Evolutionary conservation across 2,113 vertebrate species (phyloP), one percentile per base, ranked within the genome.

Genomic region (Acanthisitta chloris): DNA sequence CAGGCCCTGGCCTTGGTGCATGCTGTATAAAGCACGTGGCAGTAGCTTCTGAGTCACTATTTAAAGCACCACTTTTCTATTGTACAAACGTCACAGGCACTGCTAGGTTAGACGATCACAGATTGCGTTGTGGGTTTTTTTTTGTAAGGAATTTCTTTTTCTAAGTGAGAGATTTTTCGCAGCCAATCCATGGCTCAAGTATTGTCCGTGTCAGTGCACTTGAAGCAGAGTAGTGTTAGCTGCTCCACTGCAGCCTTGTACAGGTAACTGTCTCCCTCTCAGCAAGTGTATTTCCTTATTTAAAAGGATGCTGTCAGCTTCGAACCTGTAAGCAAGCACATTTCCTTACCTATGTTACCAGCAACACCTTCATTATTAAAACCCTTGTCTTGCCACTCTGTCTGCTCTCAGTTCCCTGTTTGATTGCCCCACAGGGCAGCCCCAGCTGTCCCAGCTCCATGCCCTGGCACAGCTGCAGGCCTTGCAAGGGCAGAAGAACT

Each of bases 31-130:
- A 97, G 86, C 91, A 91, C 92, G 0, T 71, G 86, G 85, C 94
- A 73, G 77, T 87, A 94, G 94, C 87, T 96, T 94, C 71, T 59
- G 33, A 69, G 65, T 95, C 94, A 95, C 97, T 97, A 95, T 97
- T 97, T 96, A 97, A 97, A 71, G 92, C 97, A 96, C 74, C 90
- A 62, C 87, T 96, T 97, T 96, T 94, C 70, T 95, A 98, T 98
- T 99, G 98, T 97, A 97, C 96, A 97, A 98, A 97, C 86, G 90
- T 98, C 98, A 99, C 98, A 64, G 95, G 98, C 98, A 99, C 98
- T 97, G 92, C 95, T 98, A 98, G 97, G 94, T 90, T 98, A 98
- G 98, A 96, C 49, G 85, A 94, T 97, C 98, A 98, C 98, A 58
- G 81, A 97, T 98, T 98, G 97, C 81, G 4, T n/a, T n/a, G n/a